A percentile compares a stretch with the other conserved stretches of the same genome.
Conservation (phyloP, 2,888 invertebrate species). For the Myopa testacea region DNA sequence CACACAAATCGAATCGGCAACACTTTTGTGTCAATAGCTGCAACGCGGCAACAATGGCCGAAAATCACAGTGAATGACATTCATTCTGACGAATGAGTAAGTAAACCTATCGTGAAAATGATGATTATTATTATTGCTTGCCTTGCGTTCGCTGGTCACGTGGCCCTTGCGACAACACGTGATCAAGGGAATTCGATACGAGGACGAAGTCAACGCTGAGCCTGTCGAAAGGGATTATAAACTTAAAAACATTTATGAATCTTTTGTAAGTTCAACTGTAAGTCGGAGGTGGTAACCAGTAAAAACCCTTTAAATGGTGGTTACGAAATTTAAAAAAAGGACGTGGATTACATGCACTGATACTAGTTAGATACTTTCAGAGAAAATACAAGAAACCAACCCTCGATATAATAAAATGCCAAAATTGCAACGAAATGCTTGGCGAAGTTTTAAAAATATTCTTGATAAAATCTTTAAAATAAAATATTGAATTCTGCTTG, state of each 20-base stretch:
- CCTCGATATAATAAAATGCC: too few species aligned
- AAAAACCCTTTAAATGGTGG: neutral
- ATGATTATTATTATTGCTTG: too few species aligned
- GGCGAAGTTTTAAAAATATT: too few species aligned
- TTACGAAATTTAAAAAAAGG: too few species aligned
- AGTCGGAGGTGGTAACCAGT: neutral
- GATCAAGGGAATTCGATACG: neutral
- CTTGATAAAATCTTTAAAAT: too few species aligned
- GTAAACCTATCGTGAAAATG: neutral
- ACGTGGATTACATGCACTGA: too few species aligned
- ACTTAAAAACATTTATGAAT: neutral
- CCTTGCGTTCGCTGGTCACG: constrained; percentile 6
- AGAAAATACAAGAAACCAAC: too few species aligned
- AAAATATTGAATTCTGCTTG: too few species aligned
- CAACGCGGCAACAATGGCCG: neutral
- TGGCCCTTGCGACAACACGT: neutral
- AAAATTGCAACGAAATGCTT: too few species aligned
- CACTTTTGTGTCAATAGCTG: neutral
- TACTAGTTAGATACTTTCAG: too few species aligned
- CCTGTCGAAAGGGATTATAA: neutral
- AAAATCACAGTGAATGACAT: constrained; percentile 43
- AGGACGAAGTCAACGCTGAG: neutral
- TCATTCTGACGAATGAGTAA: constrained; percentile 52
- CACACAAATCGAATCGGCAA: too few species aligned
- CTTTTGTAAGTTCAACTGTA: neutral